These are phyloP conservation scores for Netelia melanura DNA, from an alignment of 2,888 invertebrate species.

Conservation along the genomic window DNA sequence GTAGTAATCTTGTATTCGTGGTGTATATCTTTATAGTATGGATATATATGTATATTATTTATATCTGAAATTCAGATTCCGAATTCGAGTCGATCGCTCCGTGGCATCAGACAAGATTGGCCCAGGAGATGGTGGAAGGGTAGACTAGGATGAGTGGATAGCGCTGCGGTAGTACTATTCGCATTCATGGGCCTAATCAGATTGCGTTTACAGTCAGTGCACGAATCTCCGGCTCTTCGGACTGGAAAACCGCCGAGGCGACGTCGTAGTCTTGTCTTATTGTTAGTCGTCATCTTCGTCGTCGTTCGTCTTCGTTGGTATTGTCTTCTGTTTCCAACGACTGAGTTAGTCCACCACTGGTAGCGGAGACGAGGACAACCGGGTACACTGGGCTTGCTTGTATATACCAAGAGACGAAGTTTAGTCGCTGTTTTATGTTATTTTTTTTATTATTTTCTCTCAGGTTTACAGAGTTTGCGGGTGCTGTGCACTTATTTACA, in stretches of 20 bases:
- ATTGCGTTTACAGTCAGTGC: slow-evolving; percentile 79
- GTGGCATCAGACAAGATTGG: slow-evolving; percentile 45
- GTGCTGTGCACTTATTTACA: too few species aligned
- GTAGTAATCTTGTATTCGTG: slow-evolving; percentile 6
- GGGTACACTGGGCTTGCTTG: not conserved
- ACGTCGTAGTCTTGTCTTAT: slow-evolving; percentile 14
- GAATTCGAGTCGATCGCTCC: slow-evolving; percentile 77
- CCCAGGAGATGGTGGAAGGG: slow-evolving; percentile 16
- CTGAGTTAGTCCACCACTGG: slow-evolving; percentile 52
- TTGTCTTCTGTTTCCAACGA: slow-evolving; percentile 21
- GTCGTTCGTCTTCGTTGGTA: slow-evolving; percentile 1
- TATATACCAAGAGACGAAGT: not conserved
- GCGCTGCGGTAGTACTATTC: slow-evolving; percentile 26
- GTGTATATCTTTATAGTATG: not conserved
- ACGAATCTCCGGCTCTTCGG: slow-evolving; percentile 74
- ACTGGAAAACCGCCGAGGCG: slow-evolving; percentile 76
- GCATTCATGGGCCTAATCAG: slow-evolving; percentile 76
- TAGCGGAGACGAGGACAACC: slow-evolving; percentile 50
- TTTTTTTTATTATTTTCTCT: not conserved
- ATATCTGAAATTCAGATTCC: slow-evolving; percentile 77
- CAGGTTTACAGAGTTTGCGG: too few species aligned
- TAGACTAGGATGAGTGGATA: slow-evolving; percentile 14
- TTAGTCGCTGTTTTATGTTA: not conserved
- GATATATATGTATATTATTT: not conserved
- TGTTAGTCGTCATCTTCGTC: slow-evolving; percentile 17